Conservation (phyloP, 2,797 vertebrate genomes). For the Mormyrops attenuatus region DNA sequence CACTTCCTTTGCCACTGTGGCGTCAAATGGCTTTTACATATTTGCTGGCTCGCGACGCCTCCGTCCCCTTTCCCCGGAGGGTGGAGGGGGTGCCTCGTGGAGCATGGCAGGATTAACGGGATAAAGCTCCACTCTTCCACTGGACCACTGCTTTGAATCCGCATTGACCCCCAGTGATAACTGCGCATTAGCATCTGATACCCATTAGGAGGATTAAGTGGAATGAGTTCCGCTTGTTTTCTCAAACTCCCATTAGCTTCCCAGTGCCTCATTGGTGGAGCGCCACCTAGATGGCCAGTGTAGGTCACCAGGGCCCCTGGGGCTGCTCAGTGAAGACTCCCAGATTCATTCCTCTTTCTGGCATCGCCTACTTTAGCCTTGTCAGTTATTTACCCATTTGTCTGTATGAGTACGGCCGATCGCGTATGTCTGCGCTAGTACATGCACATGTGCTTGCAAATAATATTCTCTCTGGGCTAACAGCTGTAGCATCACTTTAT, state of each 20-base stretch:
- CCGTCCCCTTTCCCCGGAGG: neutral
- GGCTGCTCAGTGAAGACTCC: neutral
- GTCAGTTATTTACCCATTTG: neutral
- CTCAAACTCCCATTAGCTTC: neutral
- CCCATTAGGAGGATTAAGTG: constrained; percentile 31
- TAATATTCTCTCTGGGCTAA: constrained; percentile 1
- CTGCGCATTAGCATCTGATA: constrained; percentile 27
- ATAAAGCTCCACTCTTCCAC: constrained; percentile 12
- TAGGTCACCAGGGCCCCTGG: neutral
- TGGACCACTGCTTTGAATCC: constrained; percentile 21
- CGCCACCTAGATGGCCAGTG: neutral
- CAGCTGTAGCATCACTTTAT: constrained; percentile 10
- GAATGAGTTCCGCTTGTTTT: constrained; percentile 27
- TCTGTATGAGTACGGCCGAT: neutral
- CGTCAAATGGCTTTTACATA: neutral
- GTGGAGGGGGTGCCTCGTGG: neutral
- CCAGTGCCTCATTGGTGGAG: neutral
- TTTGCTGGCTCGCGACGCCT: neutral
- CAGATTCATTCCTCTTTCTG: neutral
- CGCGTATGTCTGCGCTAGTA: neutral
- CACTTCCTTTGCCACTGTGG: neutral
- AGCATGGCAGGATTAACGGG: constrained; percentile 20
- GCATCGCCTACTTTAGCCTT: neutral
- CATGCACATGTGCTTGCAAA: neutral
- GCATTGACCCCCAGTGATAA: constrained; percentile 22